These are phyloP conservation scores for Carapus acus DNA, from an alignment of 2,797 vertebrate species.

Conservation along the genomic window DNA sequence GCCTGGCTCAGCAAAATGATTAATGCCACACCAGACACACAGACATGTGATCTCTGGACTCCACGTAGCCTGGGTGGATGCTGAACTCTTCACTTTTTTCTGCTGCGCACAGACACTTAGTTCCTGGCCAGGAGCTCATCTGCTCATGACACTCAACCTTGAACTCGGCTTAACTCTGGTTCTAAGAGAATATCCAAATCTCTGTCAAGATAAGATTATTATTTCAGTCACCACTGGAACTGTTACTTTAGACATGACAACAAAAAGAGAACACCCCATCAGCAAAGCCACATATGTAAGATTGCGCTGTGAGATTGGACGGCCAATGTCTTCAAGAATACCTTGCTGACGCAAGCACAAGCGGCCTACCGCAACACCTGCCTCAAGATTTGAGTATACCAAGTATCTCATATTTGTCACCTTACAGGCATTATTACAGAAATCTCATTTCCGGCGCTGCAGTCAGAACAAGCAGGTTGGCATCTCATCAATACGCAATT, in stretches of 20 bases:
- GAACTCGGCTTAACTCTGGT: constrained; percentile 28
- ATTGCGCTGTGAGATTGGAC: too few relatives aligned
- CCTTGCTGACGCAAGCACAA: too few relatives aligned
- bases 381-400: background rate
- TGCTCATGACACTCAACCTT: constrained; percentile 27
- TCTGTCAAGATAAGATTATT: constrained; percentile 1
- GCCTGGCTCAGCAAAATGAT: constrained; percentile 63
- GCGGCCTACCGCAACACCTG: too few relatives aligned
- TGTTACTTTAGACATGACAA: too few relatives aligned
- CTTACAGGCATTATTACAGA: constrained; percentile 40
- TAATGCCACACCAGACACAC: constrained; percentile 55
- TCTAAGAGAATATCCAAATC: background rate
- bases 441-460: constrained; percentile 44
- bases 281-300: too few relatives aligned
- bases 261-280: too few relatives aligned
- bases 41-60: constrained; percentile 68
- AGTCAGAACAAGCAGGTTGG: constrained; percentile 33
- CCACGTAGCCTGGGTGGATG: constrained; percentile 50
- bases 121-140: constrained; percentile 43
- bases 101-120: constrained; percentile 45
- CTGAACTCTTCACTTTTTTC: constrained; percentile 61
- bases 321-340: too few relatives aligned
- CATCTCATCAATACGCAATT: constrained; percentile 48
- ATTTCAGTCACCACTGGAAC: background rate
- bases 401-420: constrained; percentile 23